Evolutionary conservation across 1,140 invertebrate species (phyloP).

Genomic region (Magallana gigas): DNA sequence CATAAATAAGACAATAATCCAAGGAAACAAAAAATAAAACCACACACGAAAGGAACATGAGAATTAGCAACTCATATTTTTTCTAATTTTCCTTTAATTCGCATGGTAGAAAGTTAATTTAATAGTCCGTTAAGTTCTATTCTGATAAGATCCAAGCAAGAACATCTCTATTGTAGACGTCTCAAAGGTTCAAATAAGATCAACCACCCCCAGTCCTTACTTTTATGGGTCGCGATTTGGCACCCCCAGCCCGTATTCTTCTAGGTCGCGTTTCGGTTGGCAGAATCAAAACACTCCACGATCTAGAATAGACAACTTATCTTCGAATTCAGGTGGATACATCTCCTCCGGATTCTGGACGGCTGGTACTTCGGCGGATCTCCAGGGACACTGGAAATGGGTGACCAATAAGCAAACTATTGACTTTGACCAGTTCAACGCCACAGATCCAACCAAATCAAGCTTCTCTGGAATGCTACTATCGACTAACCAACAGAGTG

Average conservation of each 20-base stretch:
- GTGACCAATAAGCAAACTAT: not conserved
- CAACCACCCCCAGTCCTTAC: not conserved
- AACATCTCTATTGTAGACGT: not conserved
- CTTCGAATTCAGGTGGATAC: not conserved
- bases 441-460: not conserved
- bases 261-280: not conserved
- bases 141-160: not conserved
- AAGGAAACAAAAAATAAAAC: no score
- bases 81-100: no score
- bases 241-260: not conserved
- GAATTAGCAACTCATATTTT: no score
- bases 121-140: no score
- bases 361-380: not conserved
- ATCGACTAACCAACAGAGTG: not conserved
- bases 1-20: no score
- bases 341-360: not conserved
- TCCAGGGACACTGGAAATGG: not conserved
- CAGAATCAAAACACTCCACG: not conserved
- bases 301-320: not conserved
- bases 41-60: no score
- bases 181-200: not conserved
- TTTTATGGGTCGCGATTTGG: no score
- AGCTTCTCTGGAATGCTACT: not conserved
- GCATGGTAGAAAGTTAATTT: no score
- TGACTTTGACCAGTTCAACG: not conserved